Evolutionary conservation across 1,140 invertebrate genomes (phyloP), one percentile per base, ranked within the genome.

Genomic region (Rhagoletis zephyria): DNA sequence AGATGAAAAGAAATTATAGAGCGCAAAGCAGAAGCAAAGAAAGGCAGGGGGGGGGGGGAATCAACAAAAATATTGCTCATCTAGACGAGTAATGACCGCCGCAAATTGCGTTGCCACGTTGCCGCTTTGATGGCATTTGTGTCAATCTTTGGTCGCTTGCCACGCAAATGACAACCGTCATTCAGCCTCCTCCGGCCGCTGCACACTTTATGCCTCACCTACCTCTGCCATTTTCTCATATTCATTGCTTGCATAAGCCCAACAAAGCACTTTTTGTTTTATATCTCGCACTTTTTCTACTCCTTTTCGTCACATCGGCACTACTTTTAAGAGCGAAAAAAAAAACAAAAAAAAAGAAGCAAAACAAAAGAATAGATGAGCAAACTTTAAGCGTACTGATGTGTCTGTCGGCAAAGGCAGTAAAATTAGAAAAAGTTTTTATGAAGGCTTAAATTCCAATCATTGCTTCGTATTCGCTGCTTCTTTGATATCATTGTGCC

Each of bases 391-490:
- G n/a, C 48, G 7, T 16, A 56, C n/a, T 81, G 48, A 81, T 81
- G 45, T 81, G 48, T 14, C 48, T 81, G 48, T 14, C 48, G 74
- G 74, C 16, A 81, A 81, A 81, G 74, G 48, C 48, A 10, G 45
- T 7, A 81, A 81, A 56, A 81, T 81, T 56, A 81, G 42, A 81
- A 81, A 81, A 48, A 81, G 48, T 81, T 81, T 81, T 81, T 81
- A 81, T 81, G 74, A 81, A 81, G 74, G 74, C 74, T 81, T 81
- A 81, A 81, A 81, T 81, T 81, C 74, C 74, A 81, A 81, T 81
- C 74, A 81, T 81, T 81, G 48, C 74, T 81, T 81, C 74, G 48
- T 81, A n/a, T 81, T 81, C 48, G 74, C n/a, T 81, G 74, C 74
- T n/a, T 59, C 74, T 81, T 81, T 81, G 74, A 81, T 81, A 42